Evolutionary conservation across 2,888 invertebrate genomes (phyloP), one percentile per base, ranked within the genome.

Genomic region (Slavum lentiscoides): DNA sequence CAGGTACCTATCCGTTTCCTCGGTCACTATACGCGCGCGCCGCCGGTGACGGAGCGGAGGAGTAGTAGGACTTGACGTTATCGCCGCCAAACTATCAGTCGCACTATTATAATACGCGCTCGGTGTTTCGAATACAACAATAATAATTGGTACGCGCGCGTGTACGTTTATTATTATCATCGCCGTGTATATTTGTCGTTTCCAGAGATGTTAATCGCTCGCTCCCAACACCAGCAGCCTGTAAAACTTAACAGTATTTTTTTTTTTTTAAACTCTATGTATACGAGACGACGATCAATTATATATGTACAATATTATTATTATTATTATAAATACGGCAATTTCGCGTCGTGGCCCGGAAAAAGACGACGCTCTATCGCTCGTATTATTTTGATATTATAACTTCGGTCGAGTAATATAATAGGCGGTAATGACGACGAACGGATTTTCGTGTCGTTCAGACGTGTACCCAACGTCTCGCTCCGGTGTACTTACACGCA

Each of bases 161-260:
- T 19, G 15, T 2, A 7, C 0, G 43, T 21, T 17, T 74, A 17
- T 19, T 30, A 49, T 37, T 53, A 2, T 15, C 21, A 37, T n/a
- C 7, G 6, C 6, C 43, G 19, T 15, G 23, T 68, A 49, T 15
- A 49, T 13, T 49, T n/a, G 67, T n/a, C 58, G 23, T 49, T 39
- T 66, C 55, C 64, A 1, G 30, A 30, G 72, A 80, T 80, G 70
- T 23, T 80, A 77, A 80, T 80, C 80, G 72, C 9, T 58, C 1
- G 23, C 55, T 72, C 55, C 62, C 64, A 55, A 72, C 58, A 72
- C 70, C 72, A 64, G 53, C 72, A 39, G 64, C 43, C 70, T 64
- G 80, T 80, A 80, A 80, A 80, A n/a, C n/a, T n/a, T n/a, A n/a
- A n/a, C n/a, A n/a, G n/a, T n/a, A n/a, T n/a, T n/a, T n/a, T n/a